Evolutionary conservation across 2,888 invertebrate genomes (phyloP), one percentile per base, ranked within the genome.

Genomic region (Habrosyne pyritoides): DNA sequence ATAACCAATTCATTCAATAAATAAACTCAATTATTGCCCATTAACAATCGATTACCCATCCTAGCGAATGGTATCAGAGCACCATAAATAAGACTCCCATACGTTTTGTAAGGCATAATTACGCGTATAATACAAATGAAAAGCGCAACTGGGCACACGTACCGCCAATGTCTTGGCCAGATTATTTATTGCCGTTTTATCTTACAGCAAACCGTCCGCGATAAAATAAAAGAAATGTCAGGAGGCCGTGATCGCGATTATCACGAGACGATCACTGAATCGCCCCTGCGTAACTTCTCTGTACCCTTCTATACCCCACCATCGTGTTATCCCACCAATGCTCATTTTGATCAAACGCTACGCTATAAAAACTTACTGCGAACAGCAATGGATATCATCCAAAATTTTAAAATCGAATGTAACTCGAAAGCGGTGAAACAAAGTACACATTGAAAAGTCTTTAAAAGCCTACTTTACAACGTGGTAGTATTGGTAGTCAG

Each of bases 211-310:
- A 42, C 85, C 83, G 84, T 84, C 81, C 76, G 83, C 79, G 88
- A 89, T 90, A 88, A 90, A 90, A 90, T 88, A 90, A 89, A 89
- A 90, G 87, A 90, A 90, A 87, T 86, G 86, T 88, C 90, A 84
- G 83, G 72, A 73, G 71, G 77, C 84, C 83, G 83, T 84, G 88
- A 88, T 90, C 87, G 87, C 84, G 89, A 89, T 90, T 90, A 91
- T 89, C 90, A 82, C 81, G 76, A 79, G 79, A 81, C 84, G 83
- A 89, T 89, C 89, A 84, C 81, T 83, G 86, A 81, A 83, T 84
- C 83, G 81, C 81, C 79, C 68, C 81, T 67, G 71, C 71, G 75
- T 73, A 75, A 72, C 74, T 73, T 62, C 69, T 66, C 67, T 64
- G 61, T 67, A 63, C 64, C 61, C 61, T 62, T 52, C 61, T 24